Conservation (phyloP, 2,888 invertebrate species). For the Dastarcus helophoroides region DNA sequence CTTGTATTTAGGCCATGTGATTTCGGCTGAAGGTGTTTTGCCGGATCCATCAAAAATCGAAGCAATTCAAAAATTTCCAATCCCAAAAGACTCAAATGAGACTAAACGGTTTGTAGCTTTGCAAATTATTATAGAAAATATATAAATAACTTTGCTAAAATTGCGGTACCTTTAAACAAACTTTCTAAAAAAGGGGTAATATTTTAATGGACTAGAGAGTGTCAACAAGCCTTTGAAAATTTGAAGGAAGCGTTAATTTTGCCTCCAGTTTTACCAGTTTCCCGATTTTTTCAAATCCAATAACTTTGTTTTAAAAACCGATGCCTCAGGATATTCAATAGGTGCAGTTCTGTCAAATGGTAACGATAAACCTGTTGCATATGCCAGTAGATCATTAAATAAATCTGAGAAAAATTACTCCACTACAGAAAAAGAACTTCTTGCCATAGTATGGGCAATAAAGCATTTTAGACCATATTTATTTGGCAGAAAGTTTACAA, state of each 20-base stretch:
- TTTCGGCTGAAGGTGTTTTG: slow-evolving; percentile 12
- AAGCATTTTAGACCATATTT: no score
- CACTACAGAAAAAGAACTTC: no score
- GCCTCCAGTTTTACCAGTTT: slow-evolving; percentile 12
- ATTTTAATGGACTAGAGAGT: slow-evolving; percentile 13
- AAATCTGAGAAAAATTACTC: slow-evolving; percentile 12
- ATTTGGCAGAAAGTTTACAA: no score
- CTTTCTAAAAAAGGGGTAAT: slow-evolving; percentile 12
- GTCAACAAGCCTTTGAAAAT: slow-evolving; percentile 12
- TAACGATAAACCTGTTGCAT: slow-evolving; percentile 8
- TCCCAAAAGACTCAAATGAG: slow-evolving; percentile 13
- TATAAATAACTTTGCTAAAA: slow-evolving; percentile 13
- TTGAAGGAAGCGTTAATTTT: slow-evolving; percentile 9
- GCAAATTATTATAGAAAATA: slow-evolving; percentile 14
- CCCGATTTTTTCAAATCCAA: slow-evolving; percentile 12
- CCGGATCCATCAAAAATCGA: slow-evolving; percentile 13
- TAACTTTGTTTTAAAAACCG: slow-evolving; percentile 12
- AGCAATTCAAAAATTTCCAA: slow-evolving; percentile 10
- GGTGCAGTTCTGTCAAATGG: slow-evolving; percentile 12
- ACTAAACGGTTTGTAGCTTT: slow-evolving; percentile 15
- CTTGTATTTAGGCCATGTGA: slow-evolving; percentile 14
- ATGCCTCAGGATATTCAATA: slow-evolving; percentile 11
- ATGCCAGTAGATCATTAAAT: slow-evolving; percentile 8
- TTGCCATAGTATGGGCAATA: no score
- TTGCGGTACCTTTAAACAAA: slow-evolving; percentile 12